These are phyloP conservation scores for Pseudomyrmex flavicornis DNA, from an alignment of 1,140 invertebrate genomes.

Conservation along the genomic window DNA sequence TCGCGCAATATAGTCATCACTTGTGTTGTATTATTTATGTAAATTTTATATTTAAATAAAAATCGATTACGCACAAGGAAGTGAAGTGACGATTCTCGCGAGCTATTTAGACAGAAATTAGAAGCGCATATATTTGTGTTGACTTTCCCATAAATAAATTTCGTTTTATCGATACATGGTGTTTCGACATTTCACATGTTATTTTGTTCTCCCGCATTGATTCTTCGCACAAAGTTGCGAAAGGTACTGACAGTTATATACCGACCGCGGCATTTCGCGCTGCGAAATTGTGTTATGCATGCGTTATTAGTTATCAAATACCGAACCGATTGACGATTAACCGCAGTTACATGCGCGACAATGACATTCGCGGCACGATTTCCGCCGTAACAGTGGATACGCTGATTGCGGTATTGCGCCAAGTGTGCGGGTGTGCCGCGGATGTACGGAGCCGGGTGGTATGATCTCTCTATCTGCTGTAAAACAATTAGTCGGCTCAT, in stretches of 20 bases:
- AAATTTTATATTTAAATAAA: too few relatives aligned
- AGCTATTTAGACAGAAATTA: too few relatives aligned
- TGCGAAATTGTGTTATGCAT: background rate
- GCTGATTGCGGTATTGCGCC: slow-evolving; percentile 39
- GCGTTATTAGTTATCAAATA: slow-evolving; percentile 4
- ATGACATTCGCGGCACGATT: slow-evolving; percentile 44
- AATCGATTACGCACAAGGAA: too few relatives aligned
- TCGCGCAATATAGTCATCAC: background rate
- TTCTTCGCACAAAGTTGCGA: background rate
- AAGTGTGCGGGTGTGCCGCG: background rate
- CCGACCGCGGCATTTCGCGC: background rate
- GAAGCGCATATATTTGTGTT: too few relatives aligned
- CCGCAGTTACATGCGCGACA: background rate
- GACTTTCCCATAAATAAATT: too few relatives aligned
- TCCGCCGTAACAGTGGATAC: slow-evolving; percentile 7
- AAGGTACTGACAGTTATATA: background rate
- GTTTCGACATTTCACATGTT: background rate
- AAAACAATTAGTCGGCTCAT: slow-evolving; percentile 43
- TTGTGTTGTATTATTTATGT: too few relatives aligned
- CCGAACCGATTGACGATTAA: slow-evolving; percentile 33
- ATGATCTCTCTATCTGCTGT: background rate
- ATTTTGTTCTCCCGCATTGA: too few relatives aligned
- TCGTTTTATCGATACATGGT: too few relatives aligned
- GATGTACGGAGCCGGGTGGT: background rate
- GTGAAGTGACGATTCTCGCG: too few relatives aligned